Evolutionary conservation across 2,888 invertebrate species (phyloP), one percentile per base, ranked within the genome.

Genomic region (Heteropelma amictum): DNA sequence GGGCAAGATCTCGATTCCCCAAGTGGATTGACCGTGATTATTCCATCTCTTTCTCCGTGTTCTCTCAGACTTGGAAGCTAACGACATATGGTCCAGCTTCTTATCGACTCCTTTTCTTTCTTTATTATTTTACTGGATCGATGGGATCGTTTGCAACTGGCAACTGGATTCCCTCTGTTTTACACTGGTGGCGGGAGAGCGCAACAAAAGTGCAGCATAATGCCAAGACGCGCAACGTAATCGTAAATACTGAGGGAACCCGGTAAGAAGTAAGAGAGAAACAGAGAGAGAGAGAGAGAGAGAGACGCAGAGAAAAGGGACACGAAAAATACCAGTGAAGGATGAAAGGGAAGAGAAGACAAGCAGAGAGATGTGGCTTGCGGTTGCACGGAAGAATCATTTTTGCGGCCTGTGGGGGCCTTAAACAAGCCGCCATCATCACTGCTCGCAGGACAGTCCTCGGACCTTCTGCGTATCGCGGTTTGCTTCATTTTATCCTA

Each of bases 231-330:
- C 49, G n/a, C 54, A 58, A 54, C 74, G 65, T 61, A 71, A 74
- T 83, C 81, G 82, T 83, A 83, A 83, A 83, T 83, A 81, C 74
- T 70, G 56, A 74, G 80, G 71, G 77, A 80, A 80, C 80, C 78
- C 73, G 56, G 77, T 78, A 81, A 83, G 79, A 83, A 83, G 76
- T 72, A 65, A 75, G 72, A 79, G 68, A 56, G 49, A 61, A 26
- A 19, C n/a, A n/a, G n/a, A n/a, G n/a, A n/a, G n/a, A n/a, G n/a
- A n/a, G n/a, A n/a, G n/a, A n/a, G n/a, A n/a, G n/a, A n/a, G n/a
- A n/a, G n/a, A n/a, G n/a, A n/a, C n/a, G n/a, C n/a, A n/a, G n/a
- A n/a, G n/a, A n/a, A n/a, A n/a, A n/a, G n/a, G n/a, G n/a, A n/a
- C 53, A 54, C 19, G 54, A 30, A 60, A 54, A 67, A 67, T 58